Base-by-base conservation (phyloP, 2,888 invertebrate genomes). In the Drosophila multiciliata region DNA sequence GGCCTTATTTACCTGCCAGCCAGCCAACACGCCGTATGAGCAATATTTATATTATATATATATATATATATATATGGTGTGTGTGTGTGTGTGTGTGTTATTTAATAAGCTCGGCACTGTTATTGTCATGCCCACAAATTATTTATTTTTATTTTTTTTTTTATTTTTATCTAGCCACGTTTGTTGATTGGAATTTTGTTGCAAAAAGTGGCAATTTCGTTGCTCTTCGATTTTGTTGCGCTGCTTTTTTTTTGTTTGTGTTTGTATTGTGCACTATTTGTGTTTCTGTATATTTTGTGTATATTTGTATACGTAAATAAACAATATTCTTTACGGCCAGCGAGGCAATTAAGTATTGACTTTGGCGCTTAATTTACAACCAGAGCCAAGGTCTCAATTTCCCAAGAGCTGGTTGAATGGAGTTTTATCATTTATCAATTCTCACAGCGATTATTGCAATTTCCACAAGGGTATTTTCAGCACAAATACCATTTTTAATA, bases 291-390 rank as follows among this genome's bases (percentile, higher is more conserved):
- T 23, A 1, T 29, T 29, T 29, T 29, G 68, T 68, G 66, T 75
- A 66, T 68, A 50, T 72, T 52, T 48, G 29, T 62, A 54, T 38
- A 61, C 59, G 38, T 48, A 67, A 54, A 73, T 78, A 78, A 78
- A 78, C 80, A 78, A 66, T 67, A 57, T 26, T 75, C 72, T 75
- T 79, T 75, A 78, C 38, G 61, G 61, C 58, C 68, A 65, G 38
- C 45, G n/a, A 11, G 26, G 70, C 67, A 78, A 78, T 78, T 78
- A 79, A 68, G 59, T 72, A 78, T 79, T 75, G 79, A 78, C 79
- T 79, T 57, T 75, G 50, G 57, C 54, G 36, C 52, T 66, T 61
- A 72, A 79, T 78, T 78, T 75, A 75, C 67, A 71, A 58, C 57
- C 57, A 42, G 12, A 29, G 7, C 54, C 42, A 29, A 50, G 45